These are phyloP conservation scores for Steinernema scapterisci DNA, from an alignment of 2,888 invertebrate genomes.

Conservation along the genomic window DNA sequence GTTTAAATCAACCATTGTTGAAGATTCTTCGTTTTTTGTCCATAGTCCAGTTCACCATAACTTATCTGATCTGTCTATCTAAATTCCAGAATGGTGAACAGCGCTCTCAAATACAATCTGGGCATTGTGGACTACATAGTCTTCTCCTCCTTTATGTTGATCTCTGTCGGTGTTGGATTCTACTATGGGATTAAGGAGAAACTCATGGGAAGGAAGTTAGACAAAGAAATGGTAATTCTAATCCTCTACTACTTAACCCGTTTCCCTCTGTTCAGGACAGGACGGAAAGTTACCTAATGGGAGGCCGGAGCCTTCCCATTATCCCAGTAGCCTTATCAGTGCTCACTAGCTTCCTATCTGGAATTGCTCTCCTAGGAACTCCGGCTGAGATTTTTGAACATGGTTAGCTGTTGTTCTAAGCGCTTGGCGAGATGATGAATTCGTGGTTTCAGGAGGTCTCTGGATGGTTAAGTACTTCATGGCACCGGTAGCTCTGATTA, in stretches of 20 bases:
- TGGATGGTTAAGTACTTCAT: conserved; percentile 32
- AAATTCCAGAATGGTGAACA: not conserved
- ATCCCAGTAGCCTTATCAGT: conserved; percentile 28
- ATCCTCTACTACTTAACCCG: not conserved
- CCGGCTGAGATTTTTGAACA: conserved; percentile 32
- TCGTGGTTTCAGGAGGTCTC: conserved; percentile 6
- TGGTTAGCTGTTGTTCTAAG: no score
- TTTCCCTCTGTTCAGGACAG: not conserved
- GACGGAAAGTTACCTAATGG: conserved; percentile 29
- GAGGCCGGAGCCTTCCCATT: conserved; percentile 30
- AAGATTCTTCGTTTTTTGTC: no score
- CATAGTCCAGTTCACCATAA: no score
- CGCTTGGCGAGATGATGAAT: no score
- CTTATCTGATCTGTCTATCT: no score
- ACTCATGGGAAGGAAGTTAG: not conserved
- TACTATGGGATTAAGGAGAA: conserved; percentile 14
- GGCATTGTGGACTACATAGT: not conserved
- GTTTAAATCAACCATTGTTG: no score
- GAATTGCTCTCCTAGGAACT: conserved; percentile 25
- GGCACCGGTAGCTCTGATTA: conserved; percentile 29
- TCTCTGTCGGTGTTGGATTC: conserved; percentile 3
- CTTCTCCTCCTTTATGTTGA: not conserved
- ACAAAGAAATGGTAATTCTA: not conserved
- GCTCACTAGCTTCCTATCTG: conserved; percentile 33
- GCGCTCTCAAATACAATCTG: not conserved